phyloP scores from a whole-genome alignment of 2,888 invertebrate genomes.

The Tetragonula carbonaria region DNA sequence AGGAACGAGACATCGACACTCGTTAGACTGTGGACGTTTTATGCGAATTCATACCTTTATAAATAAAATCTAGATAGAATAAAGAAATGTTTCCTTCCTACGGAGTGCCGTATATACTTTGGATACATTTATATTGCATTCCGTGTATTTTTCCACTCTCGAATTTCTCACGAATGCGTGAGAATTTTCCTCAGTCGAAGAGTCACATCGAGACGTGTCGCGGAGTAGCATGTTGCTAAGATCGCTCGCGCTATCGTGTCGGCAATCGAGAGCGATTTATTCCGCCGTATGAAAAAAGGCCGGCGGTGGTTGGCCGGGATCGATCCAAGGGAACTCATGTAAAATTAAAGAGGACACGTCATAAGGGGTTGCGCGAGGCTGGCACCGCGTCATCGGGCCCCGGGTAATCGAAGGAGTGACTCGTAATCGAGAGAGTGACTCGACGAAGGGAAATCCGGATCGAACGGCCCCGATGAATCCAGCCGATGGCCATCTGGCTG shows the following conservation, averaged over 20 bases:
- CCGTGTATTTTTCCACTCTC: too few relatives aligned
- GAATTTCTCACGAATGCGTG: too few relatives aligned
- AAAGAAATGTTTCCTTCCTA: too few relatives aligned
- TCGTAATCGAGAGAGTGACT: slow-evolving; percentile 69
- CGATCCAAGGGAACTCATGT: slow-evolving; percentile 56
- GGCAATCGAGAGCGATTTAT: slow-evolving; percentile 57
- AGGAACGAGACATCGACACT: not conserved
- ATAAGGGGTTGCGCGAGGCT: slow-evolving; percentile 42
- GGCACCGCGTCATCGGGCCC: slow-evolving; percentile 55
- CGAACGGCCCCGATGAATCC: slow-evolving; percentile 39
- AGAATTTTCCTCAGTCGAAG: too few relatives aligned
- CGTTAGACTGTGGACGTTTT: too few relatives aligned
- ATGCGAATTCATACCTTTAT: too few relatives aligned
- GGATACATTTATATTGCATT: too few relatives aligned
- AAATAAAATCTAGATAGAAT: too few relatives aligned
- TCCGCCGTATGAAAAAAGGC: slow-evolving; percentile 41
- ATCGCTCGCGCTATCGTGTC: not conserved
- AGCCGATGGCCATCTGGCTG: slow-evolving; percentile 64
- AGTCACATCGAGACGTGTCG: too few relatives aligned
- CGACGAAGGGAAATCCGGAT: slow-evolving; percentile 38
- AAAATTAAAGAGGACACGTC: slow-evolving; percentile 62
- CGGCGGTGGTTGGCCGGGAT: slow-evolving; percentile 31
- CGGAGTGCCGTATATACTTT: too few relatives aligned
- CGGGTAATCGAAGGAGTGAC: slow-evolving; percentile 66
- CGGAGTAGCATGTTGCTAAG: too few relatives aligned